Percentiles rank a stretch among this genome's conserved stretches.
phyloP scores from a whole-genome alignment of 2,797 vertebrate species.

The Peromyscus attwateri region DNA sequence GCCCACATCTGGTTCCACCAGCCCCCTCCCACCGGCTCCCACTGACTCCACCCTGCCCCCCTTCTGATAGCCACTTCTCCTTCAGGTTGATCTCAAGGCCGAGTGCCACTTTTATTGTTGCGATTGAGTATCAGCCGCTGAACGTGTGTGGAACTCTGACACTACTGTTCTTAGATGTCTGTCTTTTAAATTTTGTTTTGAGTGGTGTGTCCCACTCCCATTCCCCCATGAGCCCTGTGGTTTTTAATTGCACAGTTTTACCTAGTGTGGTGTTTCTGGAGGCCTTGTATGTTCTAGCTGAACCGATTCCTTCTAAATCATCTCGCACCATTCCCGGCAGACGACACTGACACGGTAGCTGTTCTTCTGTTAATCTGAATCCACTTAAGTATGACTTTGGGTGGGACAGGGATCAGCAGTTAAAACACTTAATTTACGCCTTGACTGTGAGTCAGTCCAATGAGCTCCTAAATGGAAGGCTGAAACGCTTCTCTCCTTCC shows the following conservation, averaged over 20 bases:
- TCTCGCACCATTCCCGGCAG: neutral
- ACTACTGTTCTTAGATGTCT: neutral
- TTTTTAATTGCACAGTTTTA: slow-evolving; percentile 20
- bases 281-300: neutral
- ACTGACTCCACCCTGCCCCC: neutral
- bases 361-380: slow-evolving; percentile 6
- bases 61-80: neutral
- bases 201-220: neutral
- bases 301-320: neutral
- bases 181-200: slow-evolving; percentile 23
- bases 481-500: neutral
- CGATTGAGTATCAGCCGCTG: neutral
- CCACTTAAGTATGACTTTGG: neutral
- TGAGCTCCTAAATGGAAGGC: neutral
- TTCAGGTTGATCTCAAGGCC: neutral
- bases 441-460: neutral
- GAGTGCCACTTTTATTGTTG: neutral
- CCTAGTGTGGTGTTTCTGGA: neutral
- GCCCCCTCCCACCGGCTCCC: neutral
- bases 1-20: neutral
- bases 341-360: neutral
- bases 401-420: neutral
- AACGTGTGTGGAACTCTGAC: neutral
- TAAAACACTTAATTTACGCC: slow-evolving; percentile 19
- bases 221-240: neutral